These are phyloP conservation scores for Drosophila oshimai DNA, from an alignment of 1,140 invertebrate genomes.

Conservation along the genomic window DNA sequence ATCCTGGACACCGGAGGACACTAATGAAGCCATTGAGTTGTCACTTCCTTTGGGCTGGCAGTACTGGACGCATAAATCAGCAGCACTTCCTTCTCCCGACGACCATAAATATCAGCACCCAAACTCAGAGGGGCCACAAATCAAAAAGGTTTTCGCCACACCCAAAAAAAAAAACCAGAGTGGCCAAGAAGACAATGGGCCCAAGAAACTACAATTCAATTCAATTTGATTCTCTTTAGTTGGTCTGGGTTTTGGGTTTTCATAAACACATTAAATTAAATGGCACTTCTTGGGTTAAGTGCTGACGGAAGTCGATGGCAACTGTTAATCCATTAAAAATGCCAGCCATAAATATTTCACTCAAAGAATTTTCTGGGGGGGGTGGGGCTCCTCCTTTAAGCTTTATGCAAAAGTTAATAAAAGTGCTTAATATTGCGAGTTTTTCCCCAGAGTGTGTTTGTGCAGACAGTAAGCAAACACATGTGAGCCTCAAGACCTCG, in stretches of 20 bases:
- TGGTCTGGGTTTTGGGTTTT: conserved; percentile 56
- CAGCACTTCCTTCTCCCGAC: conserved; percentile 22
- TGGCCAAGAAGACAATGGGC: conserved; percentile 55
- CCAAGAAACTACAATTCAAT: conserved; percentile 47
- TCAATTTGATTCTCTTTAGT: conserved; percentile 27
- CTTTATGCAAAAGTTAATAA: conserved; percentile 34
- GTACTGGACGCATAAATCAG: conserved; percentile 62
- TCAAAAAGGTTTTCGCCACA: conserved; percentile 63
- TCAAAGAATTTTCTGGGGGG: conserved; percentile 5
- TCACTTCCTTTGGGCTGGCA: conserved; percentile 52
- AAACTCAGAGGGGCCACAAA: conserved; percentile 42
- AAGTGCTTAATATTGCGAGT: conserved; percentile 33
- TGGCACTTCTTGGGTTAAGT: conserved; percentile 62
- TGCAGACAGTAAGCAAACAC: conserved; percentile 66
- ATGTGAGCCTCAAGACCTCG: not conserved
- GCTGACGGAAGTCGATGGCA: conserved; percentile 41
- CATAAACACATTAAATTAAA: conserved; percentile 82
- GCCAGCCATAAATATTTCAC: conserved; percentile 43
- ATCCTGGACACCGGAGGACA: conserved; percentile 10
- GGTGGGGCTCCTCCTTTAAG: conserved; percentile 43
- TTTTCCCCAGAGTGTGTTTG: conserved; percentile 48
- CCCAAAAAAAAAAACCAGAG: conserved; percentile 5
- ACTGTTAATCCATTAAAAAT: conserved; percentile 58
- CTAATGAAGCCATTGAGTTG: conserved; percentile 79
- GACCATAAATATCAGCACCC: conserved; percentile 60